A percentile compares a stretch with the other conserved stretches of the same genome.
phyloP scores from a whole-genome alignment of 2,797 vertebrate genomes.

The Malurus leucopterus region DNA sequence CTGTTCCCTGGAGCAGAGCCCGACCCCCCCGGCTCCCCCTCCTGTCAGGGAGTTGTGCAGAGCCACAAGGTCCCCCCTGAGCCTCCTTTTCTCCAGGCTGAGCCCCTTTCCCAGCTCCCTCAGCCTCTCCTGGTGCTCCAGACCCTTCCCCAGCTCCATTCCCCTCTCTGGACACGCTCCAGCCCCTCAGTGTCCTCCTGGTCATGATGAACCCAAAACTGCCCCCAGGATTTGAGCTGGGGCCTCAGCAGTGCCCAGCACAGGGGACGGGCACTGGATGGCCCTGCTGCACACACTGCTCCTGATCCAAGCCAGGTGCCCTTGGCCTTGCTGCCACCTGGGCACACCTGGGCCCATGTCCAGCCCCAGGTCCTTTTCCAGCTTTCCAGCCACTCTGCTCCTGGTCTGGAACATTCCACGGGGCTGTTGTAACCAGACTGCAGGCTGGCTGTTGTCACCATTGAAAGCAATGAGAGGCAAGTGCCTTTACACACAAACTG shows the following conservation, averaged over 20 bases:
- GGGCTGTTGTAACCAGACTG: background rate
- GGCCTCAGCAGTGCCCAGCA: background rate
- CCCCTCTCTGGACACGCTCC: background rate
- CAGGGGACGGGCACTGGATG: too few species aligned
- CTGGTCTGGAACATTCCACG: background rate
- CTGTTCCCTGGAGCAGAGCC: background rate
- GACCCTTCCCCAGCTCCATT: accelerated
- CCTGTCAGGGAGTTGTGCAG: background rate
- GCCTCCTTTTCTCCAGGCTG: background rate
- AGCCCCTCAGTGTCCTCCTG: background rate
- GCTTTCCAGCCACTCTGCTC: background rate
- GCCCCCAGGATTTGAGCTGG: background rate
- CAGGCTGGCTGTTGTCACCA: background rate
- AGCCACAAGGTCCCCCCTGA: background rate
- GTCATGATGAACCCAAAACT: background rate
- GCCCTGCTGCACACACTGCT: background rate
- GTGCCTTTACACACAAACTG: too few species aligned
- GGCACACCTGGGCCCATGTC: background rate
- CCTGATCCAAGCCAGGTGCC: background rate
- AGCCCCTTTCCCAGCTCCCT: background rate
- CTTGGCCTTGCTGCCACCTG: background rate
- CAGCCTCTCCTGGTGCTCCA: accelerated
- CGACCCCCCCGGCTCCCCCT: background rate
- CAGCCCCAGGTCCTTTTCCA: background rate
- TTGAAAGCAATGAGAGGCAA: too few species aligned